Base-by-base conservation (phyloP, 1,140 invertebrate genomes). In the Triops cancriformis region DNA sequence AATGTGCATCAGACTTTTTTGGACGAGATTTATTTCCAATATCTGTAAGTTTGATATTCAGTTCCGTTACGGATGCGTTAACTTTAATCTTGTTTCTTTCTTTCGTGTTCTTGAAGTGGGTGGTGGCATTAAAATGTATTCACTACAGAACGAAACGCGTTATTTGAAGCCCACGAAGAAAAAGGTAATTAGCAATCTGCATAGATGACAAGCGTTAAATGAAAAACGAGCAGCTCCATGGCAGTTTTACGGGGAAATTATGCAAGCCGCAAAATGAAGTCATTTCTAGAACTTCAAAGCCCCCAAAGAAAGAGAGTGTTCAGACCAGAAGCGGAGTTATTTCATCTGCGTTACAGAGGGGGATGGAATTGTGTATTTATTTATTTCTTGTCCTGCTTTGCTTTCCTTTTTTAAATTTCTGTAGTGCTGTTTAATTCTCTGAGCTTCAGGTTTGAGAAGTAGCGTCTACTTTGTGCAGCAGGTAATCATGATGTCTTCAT, bases 161-260 rank as follows among this genome's bases (percentile, higher is more conserved):
- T n/a, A 14, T 45, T 45, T 18, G 5, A 18, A 23, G 14, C 23
- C 14, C 51, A 64, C 18, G 51, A 64, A 64, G 23, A 64, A 23
- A 64, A 64, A 64, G 51, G 51, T 64, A 64, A 64, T 64, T 64
- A 64, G 51, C 51, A 64, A 64, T 64, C 51, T 64, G 51, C 51
- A 64, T 64, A 64, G 51, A 64, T 9, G 51, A 64, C 51, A 64
- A 64, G 51, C 14, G 51, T 64, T 64, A 64, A 64, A 64, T 64
- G 51, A 64, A 64, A 64, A 64, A 64, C 51, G 51, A 64, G 51
- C 51, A 12, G 23, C 18, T 64, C 23, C 18, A 23, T 64, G 51
- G 14, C 51, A 64, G 51, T 23, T 64, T 64, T 64, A 64, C 51
- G 9, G 51, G 51, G 51, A 64, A 64, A 64, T 64, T 64, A 64